Base-by-base conservation (phyloP, 2,888 invertebrate species). In the Eupeodes latifasciatus region DNA sequence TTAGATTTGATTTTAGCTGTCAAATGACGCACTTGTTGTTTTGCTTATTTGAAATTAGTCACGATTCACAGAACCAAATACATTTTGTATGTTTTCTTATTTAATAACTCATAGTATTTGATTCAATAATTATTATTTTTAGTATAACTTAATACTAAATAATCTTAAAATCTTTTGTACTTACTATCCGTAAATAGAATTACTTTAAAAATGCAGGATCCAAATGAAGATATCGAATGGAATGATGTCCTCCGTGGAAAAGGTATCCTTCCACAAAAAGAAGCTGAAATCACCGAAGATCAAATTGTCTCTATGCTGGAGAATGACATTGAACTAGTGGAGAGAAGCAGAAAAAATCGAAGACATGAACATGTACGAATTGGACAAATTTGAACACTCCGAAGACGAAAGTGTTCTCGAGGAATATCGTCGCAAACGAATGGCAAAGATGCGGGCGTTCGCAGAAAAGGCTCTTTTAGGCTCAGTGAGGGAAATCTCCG, bases 191-290 rank as follows among this genome's bases (percentile, higher is more conserved):
- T 27, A 19, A 4, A 11, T 1, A 1, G 40, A 71, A 69, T 14
- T 44, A 9, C 1, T 4, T 16, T 1, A 49, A 71, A 76, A 82
- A 87, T 87, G 86, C 86, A 98, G 98, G 96, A 99, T 92, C 97
- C 97, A 75, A 97, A 98, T 94, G 98, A 97, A 94, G 99, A 99
- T 93, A 99, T 99, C 12, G 96, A 99, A 94, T 99, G 99, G 99
- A 99, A 99, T 94, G 99, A 99, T 94, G 96, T 98, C 89, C 96
- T 99, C 51, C 96, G 99, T 66, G 94, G 96, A 4, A 98, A 98
- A 93, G 98, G 99, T 62, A 99, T 99, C 87, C 94, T 99, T 89
- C 98, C 98, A 91, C 89, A 89, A 64, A 97, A 97, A 92, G 96
- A 97, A 92, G 96, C 96, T 72, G 98, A 98, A 94, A 95, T 99